Base-by-base conservation (phyloP, 2,888 invertebrate species). In the Pristionchus exspectatus region DNA sequence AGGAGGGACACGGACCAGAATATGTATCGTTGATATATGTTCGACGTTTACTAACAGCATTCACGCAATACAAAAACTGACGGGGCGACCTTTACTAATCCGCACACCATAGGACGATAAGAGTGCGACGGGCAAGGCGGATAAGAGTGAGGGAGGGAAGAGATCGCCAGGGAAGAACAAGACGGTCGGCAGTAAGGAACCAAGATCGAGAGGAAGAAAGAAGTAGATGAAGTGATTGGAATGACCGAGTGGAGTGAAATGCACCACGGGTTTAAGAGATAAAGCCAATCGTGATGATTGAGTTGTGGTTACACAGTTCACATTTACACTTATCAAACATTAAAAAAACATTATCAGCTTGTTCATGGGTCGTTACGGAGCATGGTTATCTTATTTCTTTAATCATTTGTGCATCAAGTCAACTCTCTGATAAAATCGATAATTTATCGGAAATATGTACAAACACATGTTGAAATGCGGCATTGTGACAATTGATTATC, bases 241-340 rank as follows among this genome's bases (percentile, higher is more conserved):
- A 5, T n/a, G 50, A 81, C 14, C 14, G 16, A 33, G 30, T 72
- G 72, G 50, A 81, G 27, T 50, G 44, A 81, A 21, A 44, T 21
- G 69, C 77, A 81, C 74, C 74, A 74, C 74, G 81, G 50, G 44
- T 50, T 50, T 81, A 50, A 24, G 50, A 54, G n/a, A 81, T 81
- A 81, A 81, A 81, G 81, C 81, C 81, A 81, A 81, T 81, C 50
- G 81, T 81, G 81, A 74, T 74, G 74, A 38, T 0, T 69, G 24
- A 24, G n/a, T n/a, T 30, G 72, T 33, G 33, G 27, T 66, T 59
- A 24, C 9, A 12, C 63, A 63, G 9, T 63, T 2, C 16, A 63
- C 14, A 54, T 54, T 54, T 18, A 54, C 54, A 54, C 9, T 54
- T 12, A 54, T 54, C 54, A 7, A 2, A 54, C 9, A 5, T 54